Conservation (phyloP, 1,140 invertebrate genomes). For the Chionoecetes opilio region DNA sequence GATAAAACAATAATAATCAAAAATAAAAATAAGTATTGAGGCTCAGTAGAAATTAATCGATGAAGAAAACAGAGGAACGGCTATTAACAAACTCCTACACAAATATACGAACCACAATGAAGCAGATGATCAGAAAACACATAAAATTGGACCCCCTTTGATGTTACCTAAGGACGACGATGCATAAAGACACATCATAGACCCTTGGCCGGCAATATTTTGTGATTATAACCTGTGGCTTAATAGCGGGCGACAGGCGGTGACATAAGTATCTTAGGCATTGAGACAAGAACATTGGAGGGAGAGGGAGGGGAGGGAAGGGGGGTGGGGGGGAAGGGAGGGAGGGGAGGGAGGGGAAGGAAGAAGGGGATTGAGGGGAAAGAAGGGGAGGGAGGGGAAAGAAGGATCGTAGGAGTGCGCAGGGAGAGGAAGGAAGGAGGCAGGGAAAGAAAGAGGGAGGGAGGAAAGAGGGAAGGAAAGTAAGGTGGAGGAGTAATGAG, state of each 20-base stretch:
- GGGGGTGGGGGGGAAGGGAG: not conserved
- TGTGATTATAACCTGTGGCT: slow-evolving; percentile 8
- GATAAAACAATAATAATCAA: no score
- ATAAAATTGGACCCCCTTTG: no score
- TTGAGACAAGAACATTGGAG: not conserved
- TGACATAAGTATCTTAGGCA: slow-evolving; percentile 20
- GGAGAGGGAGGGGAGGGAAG: not conserved
- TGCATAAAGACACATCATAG: not conserved
- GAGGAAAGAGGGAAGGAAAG: not conserved
- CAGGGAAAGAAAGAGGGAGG: not conserved
- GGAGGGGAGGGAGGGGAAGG: not conserved
- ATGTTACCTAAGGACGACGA: no score
- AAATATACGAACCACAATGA: no score
- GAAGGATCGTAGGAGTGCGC: not conserved
- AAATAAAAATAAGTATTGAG: no score
- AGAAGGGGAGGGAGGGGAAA: not conserved
- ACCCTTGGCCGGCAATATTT: not conserved
- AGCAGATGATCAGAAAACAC: no score
- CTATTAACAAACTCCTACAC: no score
- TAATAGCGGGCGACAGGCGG: not conserved
- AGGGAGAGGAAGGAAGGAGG: not conserved
- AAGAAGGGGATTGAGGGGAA: not conserved
- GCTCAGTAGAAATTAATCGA: no score
- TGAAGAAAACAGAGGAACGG: no score
- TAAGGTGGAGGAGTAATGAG: no score